These are phyloP conservation scores for Hypena proboscidalis DNA, from an alignment of 2,888 invertebrate species.

Conservation along the genomic window DNA sequence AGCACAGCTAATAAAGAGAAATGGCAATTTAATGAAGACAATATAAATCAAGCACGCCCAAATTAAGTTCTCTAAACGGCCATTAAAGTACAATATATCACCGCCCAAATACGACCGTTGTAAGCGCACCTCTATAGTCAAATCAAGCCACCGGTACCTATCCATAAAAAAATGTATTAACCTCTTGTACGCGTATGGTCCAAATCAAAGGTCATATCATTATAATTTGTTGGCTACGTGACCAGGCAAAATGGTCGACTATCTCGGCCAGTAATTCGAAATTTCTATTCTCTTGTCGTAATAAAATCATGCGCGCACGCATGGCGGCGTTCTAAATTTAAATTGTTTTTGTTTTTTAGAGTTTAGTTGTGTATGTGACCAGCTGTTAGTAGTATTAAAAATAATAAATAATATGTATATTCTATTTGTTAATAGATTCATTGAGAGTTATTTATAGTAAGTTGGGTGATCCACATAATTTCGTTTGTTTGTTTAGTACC, in stretches of 20 bases:
- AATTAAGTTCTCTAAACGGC: conserved; percentile 1
- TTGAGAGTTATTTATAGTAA: too few relatives aligned
- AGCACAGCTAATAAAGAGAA: not conserved
- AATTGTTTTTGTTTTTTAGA: conserved; percentile 37
- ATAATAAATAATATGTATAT: too few relatives aligned
- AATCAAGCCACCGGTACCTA: conserved; percentile 70
- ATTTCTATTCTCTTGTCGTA: conserved; percentile 80
- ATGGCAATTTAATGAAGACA: not conserved
- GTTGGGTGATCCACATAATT: too few relatives aligned
- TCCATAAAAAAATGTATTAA: conserved; percentile 77
- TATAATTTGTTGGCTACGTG: conserved; percentile 77
- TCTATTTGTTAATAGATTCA: too few relatives aligned
- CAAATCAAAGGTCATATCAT: conserved; percentile 79
- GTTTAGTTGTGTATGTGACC: not conserved
- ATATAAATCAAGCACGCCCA: not conserved
- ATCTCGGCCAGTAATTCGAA: conserved; percentile 70
- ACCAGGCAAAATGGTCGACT: conserved; percentile 69
- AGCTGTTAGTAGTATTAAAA: too few relatives aligned
- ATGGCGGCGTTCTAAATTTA: conserved; percentile 58
- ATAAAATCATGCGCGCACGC: conserved; percentile 77
- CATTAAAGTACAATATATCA: conserved; percentile 11
- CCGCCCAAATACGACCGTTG: conserved; percentile 17
- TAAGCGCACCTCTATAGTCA: conserved; percentile 45
- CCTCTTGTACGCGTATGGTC: conserved; percentile 67
- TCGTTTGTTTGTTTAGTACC: too few relatives aligned